These are phyloP conservation scores for Nyctibius grandis DNA, from an alignment of 2,797 vertebrate species.

Conservation along the genomic window DNA sequence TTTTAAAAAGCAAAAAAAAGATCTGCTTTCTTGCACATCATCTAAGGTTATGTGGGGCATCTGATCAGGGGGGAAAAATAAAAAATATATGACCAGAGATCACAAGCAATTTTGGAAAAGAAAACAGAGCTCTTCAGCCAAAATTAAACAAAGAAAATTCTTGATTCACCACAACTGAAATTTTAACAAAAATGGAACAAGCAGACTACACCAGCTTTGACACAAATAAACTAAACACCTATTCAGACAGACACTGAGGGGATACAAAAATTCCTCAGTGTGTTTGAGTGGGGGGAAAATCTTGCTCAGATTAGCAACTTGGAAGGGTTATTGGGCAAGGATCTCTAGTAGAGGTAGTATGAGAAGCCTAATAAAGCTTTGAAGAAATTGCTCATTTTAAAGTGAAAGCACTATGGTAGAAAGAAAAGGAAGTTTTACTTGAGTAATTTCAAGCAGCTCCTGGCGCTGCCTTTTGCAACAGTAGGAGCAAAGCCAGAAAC, in stretches of 20 bases:
- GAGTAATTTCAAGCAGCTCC: background rate
- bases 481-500: background rate
- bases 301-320: background rate
- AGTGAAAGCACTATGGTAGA: background rate
- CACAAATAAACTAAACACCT: background rate
- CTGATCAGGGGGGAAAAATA: background rate
- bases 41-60: background rate
- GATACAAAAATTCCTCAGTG: background rate
- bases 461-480: background rate
- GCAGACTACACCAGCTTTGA: background rate
- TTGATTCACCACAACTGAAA: background rate
- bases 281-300: background rate
- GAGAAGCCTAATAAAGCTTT: background rate
- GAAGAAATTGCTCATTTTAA: background rate
- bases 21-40: background rate
- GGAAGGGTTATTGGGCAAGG: background rate
- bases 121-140: background rate
- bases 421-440: background rate
- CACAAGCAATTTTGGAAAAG: background rate
- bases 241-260: background rate
- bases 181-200: background rate
- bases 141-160: background rate
- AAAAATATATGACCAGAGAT: background rate
- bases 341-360: background rate
- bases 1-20: background rate